A percentile compares a stretch with the other conserved stretches of the same genome.
phyloP scores from a whole-genome alignment of 2,797 vertebrate genomes.

The Crax fasciolata region DNA sequence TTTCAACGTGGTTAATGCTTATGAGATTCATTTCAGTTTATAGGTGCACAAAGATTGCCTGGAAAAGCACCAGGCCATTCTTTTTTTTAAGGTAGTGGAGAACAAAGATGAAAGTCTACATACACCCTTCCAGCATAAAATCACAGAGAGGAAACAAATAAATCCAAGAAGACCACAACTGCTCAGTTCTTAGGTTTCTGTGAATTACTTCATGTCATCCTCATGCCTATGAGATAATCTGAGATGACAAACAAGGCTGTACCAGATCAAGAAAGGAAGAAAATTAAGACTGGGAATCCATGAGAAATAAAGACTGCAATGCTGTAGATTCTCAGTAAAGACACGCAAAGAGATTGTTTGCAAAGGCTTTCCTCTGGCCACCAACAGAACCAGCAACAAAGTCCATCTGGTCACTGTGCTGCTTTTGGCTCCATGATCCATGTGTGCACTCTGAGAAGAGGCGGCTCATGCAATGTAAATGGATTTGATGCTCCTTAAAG shows the following conservation, averaged over 20 bases:
- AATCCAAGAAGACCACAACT: background rate
- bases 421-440: constrained; percentile 37
- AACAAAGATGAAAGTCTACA: constrained; percentile 18
- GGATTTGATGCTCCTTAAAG: constrained; percentile 59
- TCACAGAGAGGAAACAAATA: background rate
- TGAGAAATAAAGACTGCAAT: background rate
- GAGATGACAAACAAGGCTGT: background rate
- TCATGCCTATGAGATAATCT: background rate
- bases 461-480: background rate
- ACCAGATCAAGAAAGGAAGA: background rate
- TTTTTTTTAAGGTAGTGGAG: constrained; percentile 38
- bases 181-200: background rate
- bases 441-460: background rate
- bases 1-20: constrained; percentile 62
- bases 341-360: background rate
- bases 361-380: background rate
- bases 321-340: background rate
- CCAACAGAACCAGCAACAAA: background rate
- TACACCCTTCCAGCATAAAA: background rate
- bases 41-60: constrained; percentile 48
- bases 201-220: background rate
- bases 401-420: constrained; percentile 34
- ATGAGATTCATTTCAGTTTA: constrained; percentile 61
- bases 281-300: background rate
- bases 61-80: constrained; percentile 54